Evolutionary conservation across 2,888 invertebrate genomes (phyloP), one percentile per base, ranked within the genome.

Genomic region (Tenthredo amoena): DNA sequence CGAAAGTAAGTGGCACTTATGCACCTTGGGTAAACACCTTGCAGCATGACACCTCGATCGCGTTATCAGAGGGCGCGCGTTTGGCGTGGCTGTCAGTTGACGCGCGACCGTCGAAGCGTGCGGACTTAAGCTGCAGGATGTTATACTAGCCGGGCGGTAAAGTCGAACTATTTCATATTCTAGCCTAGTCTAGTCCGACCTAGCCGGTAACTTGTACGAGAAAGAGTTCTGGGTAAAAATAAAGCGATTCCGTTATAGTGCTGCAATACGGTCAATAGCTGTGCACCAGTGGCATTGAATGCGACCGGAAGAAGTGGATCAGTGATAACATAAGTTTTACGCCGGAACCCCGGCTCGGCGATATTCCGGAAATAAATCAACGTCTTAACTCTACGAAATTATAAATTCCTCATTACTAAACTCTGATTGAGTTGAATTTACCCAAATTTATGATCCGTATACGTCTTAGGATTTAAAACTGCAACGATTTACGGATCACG

Each of bases 81-180:
- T 47, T n/a, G 47, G 43, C 43, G 65, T 40, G 43, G 83, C 68
- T 83, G 83, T 83, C 83, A 83, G 83, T 83, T 68, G 83, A 83
- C 83, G 83, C 83, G 83, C 68, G 83, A 83, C 83, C 83, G 83
- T 71, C 68, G 83, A 68, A 83, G 83, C 43, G 83, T 43, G 50
- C 83, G 71, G 65, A 83, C 83, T 26, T 40, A 9, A 31, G 43
- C 15, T 77, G 50, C 47, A 43, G 40, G 74, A 74, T 50, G 77
- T 40, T 47, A 21, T 37, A 21, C 43, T 47, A 31, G 15, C 26
- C 47, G 37, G 40, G 40, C 6, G 40, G 21, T 65, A 34, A 74
- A 26, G 10, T 74, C 71, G 4, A 71, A 71, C 71, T 21, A 74
- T 74, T 43, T 21, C 43, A 43, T 40, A 74, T 2, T 43, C 10